Base-by-base conservation (phyloP, 2,113 vertebrate species). In the Notechis scutatus region DNA sequence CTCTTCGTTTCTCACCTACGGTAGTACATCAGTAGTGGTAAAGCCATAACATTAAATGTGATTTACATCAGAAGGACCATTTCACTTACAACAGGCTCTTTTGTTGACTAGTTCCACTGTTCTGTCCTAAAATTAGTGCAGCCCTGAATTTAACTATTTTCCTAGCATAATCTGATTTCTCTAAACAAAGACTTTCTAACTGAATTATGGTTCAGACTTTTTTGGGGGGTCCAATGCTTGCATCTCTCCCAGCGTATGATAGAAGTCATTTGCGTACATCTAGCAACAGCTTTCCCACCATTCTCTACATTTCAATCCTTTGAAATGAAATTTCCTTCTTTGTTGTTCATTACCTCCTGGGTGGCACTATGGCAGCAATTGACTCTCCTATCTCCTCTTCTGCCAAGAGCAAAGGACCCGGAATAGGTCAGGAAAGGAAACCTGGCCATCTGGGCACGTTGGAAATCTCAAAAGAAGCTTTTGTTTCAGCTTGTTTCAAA, bases 21-120 rank as follows among this genome's bases (percentile, higher is more conserved):
- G 64, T 93, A n/a, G 61, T 93, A 93, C 93, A 94, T 81, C 86
- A 91, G 87, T 1, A 26, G 94, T 1, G n/a, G 94, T 91, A 89
- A 91, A 39, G 87, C 89, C 59, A 91, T 55, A 93, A 94, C 45
- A 92, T 81, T 86, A 95, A 95, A 95, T 95, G 90, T 93, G 55
- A 50, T 93, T 93, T 88, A 91, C 92, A 91, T 92, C 55, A 91
- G 92, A 89, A 94, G 92, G 93, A 23, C 64, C 93, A 94, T 94
- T 93, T 94, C 92, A 55, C 47, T 94, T 94, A 95, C 94, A 94
- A 94, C 90, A 90, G 94, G 94, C 92, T 69, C 9, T 34, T 86
- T 92, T 87, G 26, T 42, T 97, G 96, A 95, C 96, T 93, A 92
- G 94, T 94, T 95, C 92, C 95, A 94, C 95, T 94, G 94, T 96